Evolutionary conservation across 1,140 invertebrate genomes (phyloP), one percentile per base, ranked within the genome.

Genomic region (Palaemon carinicauda): DNA sequence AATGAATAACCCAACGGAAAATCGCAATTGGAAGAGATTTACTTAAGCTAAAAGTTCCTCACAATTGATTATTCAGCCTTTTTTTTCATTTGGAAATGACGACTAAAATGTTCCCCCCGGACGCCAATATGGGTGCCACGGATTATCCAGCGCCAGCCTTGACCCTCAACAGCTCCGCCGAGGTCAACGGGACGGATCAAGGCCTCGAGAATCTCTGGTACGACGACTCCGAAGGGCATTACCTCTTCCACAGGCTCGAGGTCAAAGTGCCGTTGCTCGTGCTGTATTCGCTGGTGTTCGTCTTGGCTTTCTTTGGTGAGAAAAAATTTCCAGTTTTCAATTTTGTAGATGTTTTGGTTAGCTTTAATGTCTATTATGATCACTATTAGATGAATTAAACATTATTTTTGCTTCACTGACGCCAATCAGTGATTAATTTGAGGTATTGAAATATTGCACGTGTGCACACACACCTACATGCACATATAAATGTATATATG

Each of bases 271-370:
- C 87, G 1, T 71, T 88, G 1, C 82, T 88, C 4, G 60, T 88
- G 17, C 54, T 88, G 24, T 88, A 88, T 71, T 73, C 82, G 0
- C 27, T 81, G 9, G 87, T 88, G 19, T 88, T 88, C 53, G 50
- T 88, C 31, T 29, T 88, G 10, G 82, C 87, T 0, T 88, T 88
- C 56, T 86, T 88, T 27, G 87, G 87, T 88, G 31, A 88, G n/a
- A n/a, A n/a, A n/a, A n/a, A n/a, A n/a, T n/a, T n/a, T n/a, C n/a
- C n/a, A n/a, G n/a, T n/a, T n/a, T n/a, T n/a, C n/a, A n/a, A n/a
- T n/a, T n/a, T n/a, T n/a, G n/a, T n/a, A n/a, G n/a, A n/a, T n/a
- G n/a, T n/a, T n/a, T n/a, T n/a, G n/a, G n/a, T n/a, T n/a, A n/a
- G n/a, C n/a, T n/a, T n/a, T n/a, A n/a, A n/a, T n/a, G n/a, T n/a